Conservation (phyloP, 2,888 invertebrate species). For the Plagodis pulveraria region DNA sequence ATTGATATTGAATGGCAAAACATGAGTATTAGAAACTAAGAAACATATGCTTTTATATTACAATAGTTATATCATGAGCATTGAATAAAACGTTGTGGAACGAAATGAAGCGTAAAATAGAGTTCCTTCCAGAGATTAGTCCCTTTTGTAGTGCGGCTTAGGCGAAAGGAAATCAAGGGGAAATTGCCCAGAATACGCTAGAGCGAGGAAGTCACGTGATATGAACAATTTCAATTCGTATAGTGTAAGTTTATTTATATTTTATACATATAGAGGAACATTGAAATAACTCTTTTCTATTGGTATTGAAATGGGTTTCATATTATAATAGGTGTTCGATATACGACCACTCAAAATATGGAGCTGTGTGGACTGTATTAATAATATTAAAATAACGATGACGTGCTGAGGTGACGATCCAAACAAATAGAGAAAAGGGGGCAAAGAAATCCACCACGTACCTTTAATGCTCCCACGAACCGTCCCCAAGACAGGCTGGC, state of each 20-base stretch:
- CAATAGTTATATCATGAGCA: no score
- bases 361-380: no score
- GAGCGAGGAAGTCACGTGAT: slow-evolving; percentile 22
- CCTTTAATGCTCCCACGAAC: no score
- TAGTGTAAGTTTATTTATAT: background rate
- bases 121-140: slow-evolving; percentile 75
- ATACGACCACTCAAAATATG: no score
- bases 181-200: slow-evolving; percentile 68
- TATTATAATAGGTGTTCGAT: background rate
- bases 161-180: slow-evolving; percentile 67
- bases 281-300: background rate
- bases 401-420: no score
- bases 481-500: no score
- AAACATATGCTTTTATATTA: no score
- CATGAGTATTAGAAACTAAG: no score
- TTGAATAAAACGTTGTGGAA: slow-evolving; percentile 49
- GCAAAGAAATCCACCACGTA: no score
- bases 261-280: background rate
- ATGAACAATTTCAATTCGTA: slow-evolving; percentile 21
- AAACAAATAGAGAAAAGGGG: no score
- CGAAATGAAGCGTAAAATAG: slow-evolving; percentile 75
- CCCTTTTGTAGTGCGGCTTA: slow-evolving; percentile 62
- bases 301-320: background rate
- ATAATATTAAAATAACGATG: no score
- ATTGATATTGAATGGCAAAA: no score